A percentile compares a stretch with the other conserved stretches of the same genome.
Conservation (phyloP, 2,888 invertebrate species). For the Drosophila diplacantha region DNA sequence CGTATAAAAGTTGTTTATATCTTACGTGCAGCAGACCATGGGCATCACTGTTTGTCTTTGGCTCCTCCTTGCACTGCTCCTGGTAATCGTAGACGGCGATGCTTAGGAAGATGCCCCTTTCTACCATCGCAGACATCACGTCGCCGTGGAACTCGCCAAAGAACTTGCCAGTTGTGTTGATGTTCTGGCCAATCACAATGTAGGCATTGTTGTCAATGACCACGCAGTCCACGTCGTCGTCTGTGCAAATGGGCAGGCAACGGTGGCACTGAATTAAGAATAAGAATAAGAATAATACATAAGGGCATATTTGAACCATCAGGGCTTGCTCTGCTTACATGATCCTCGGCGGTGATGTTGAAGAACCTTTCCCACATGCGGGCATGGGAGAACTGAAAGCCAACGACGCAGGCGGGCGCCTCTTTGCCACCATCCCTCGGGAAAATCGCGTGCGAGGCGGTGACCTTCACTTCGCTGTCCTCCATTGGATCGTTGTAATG, state of each 20-base stretch:
- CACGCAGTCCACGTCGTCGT: conserved; percentile 86
- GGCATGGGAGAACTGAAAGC: conserved; percentile 88
- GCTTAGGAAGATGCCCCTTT: conserved; percentile 84
- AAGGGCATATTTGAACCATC: no score
- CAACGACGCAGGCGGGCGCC: conserved; percentile 93
- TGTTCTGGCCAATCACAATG: conserved; percentile 83
- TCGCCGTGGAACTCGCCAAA: conserved; percentile 87
- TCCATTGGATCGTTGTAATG: conserved; percentile 79
- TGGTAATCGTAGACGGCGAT: conserved; percentile 92
- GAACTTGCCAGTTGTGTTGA: conserved; percentile 87
- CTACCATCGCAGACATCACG: conserved; percentile 86
- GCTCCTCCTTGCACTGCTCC: conserved; percentile 83
- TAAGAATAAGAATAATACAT: not conserved
- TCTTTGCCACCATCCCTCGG: conserved; percentile 85
- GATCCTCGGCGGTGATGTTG: conserved; percentile 81
- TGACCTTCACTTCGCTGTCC: conserved; percentile 83
- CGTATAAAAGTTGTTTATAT: no score
- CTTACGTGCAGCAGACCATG: conserved; percentile 70
- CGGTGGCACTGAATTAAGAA: conserved; percentile 75
- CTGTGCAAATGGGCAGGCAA: conserved; percentile 80
- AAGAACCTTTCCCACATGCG: conserved; percentile 84
- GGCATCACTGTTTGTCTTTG: conserved; percentile 72
- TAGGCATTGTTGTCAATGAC: conserved; percentile 96
- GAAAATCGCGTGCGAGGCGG: conserved; percentile 90
- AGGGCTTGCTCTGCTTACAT: conserved; percentile 63